Percentiles rank a stretch among this genome's conserved stretches.
These are phyloP conservation scores for Ceyx margarethae DNA, from an alignment of 2,113 vertebrate species.

Conservation along the genomic window DNA sequence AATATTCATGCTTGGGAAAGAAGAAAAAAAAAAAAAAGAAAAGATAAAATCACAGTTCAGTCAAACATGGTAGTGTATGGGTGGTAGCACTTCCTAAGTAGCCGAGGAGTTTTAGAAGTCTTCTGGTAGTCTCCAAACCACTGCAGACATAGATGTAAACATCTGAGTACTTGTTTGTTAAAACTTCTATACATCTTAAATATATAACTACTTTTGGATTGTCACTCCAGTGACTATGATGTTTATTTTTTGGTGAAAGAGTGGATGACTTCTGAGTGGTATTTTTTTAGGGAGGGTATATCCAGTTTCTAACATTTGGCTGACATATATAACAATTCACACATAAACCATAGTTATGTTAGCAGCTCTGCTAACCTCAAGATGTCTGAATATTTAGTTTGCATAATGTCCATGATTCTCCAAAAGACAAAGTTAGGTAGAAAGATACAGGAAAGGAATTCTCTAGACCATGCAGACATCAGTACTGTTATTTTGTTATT, in stretches of 20 bases:
- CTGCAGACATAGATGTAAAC: not conserved
- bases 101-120: not conserved
- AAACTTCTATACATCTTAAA: not conserved
- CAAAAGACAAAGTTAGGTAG: not conserved
- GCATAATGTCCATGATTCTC: not conserved
- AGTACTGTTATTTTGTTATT: rapidly evolving
- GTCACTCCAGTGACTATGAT: not conserved
- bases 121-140: not conserved
- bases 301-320: not conserved
- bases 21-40: not conserved
- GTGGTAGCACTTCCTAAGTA: not conserved
- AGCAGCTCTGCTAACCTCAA: not conserved
- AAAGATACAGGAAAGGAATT: not conserved
- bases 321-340: not conserved
- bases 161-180: not conserved
- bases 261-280: not conserved
- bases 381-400: not conserved
- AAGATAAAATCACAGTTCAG: not conserved
- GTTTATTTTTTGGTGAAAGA: not conserved
- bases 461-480: not conserved
- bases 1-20: not conserved
- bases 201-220: not conserved
- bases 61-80: not conserved
- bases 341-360: not conserved
- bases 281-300: not conserved